Conservation (phyloP, 2,888 invertebrate genomes). For the Campoplex capitator region DNA sequence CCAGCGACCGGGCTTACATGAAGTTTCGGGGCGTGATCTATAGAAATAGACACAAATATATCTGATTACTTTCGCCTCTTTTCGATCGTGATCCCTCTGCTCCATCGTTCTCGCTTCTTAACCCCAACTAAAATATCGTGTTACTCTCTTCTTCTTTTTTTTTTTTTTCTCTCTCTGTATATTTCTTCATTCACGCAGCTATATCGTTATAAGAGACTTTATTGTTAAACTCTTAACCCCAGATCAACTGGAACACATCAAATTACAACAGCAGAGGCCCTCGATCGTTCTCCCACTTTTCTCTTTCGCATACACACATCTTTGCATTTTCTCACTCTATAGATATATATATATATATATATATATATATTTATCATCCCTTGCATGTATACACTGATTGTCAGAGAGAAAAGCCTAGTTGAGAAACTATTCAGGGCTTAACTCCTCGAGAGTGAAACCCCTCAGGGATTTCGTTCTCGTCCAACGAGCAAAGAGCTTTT, state of each 20-base stretch:
- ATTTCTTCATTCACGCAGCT: not conserved
- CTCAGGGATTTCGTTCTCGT: constrained; percentile 26
- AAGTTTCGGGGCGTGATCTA: constrained; percentile 19
- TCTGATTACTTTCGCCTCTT: constrained; percentile 8
- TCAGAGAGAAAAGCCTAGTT: constrained; percentile 55
- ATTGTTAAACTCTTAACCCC: constrained; percentile 63
- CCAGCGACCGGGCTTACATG: constrained; percentile 28
- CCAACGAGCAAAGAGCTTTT: constrained; percentile 22
- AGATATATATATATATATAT: no score
- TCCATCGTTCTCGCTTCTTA: constrained; percentile 51
- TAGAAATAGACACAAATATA: not conserved
- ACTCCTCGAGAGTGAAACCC: constrained; percentile 42
- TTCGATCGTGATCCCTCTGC: constrained; percentile 20
- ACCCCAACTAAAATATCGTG: constrained; percentile 59
- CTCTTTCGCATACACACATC: not conserved
- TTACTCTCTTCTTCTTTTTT: constrained; percentile 35
- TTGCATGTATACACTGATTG: constrained; percentile 39
- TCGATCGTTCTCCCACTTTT: constrained; percentile 32
- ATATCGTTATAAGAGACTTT: constrained; percentile 26
- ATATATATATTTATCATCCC: no score
- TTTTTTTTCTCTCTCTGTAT: not conserved
- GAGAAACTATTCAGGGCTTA: constrained; percentile 57
- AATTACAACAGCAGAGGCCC: not conserved
- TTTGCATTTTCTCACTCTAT: not conserved
- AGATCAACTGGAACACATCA: constrained; percentile 28